phyloP scores from a whole-genome alignment of 2,797 vertebrate genomes.

The Oreonectes daqikongensis region DNA sequence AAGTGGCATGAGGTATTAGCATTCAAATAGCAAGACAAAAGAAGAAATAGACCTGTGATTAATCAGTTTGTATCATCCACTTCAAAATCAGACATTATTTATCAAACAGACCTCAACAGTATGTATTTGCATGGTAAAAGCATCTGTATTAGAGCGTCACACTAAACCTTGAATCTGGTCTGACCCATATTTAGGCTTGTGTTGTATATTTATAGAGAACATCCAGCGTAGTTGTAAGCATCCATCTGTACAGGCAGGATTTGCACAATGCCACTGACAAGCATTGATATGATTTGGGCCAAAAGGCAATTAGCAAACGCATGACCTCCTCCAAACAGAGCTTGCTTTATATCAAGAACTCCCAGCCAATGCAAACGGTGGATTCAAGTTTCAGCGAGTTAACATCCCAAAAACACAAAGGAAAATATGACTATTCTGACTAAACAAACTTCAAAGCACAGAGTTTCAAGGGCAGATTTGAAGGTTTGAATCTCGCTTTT shows the following conservation, averaged over 20 bases:
- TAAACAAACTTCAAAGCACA: slow-evolving; percentile 4
- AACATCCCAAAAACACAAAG: slow-evolving; percentile 18
- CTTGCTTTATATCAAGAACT: slow-evolving; percentile 28
- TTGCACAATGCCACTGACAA: slow-evolving; percentile 44
- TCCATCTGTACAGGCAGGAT: slow-evolving; percentile 38
- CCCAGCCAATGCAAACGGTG: slow-evolving; percentile 32
- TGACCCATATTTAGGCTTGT: slow-evolving; percentile 49
- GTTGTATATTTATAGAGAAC: slow-evolving; percentile 40
- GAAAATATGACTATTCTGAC: slow-evolving; percentile 17
- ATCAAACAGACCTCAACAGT: slow-evolving; percentile 5
- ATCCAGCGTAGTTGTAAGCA: slow-evolving; percentile 31
- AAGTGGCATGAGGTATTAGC: not conserved
- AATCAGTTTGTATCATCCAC: slow-evolving; percentile 5
- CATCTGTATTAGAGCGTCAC: not conserved
- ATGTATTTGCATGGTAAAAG: slow-evolving; percentile 11
- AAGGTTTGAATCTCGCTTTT: not conserved
- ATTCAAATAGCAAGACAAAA: slow-evolving; percentile 6
- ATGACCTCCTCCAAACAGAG: slow-evolving; percentile 39
- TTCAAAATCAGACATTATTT: not conserved
- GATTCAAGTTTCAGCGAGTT: slow-evolving; percentile 36
- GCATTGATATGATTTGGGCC: slow-evolving; percentile 51
- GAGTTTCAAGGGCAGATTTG: not conserved
- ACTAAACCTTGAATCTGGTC: slow-evolving; percentile 35
- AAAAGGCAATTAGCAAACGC: slow-evolving; percentile 54
- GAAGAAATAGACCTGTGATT: slow-evolving; percentile 1